Conservation (phyloP, 2,797 vertebrate species). For the Sebastolobus altivelis region DNA sequence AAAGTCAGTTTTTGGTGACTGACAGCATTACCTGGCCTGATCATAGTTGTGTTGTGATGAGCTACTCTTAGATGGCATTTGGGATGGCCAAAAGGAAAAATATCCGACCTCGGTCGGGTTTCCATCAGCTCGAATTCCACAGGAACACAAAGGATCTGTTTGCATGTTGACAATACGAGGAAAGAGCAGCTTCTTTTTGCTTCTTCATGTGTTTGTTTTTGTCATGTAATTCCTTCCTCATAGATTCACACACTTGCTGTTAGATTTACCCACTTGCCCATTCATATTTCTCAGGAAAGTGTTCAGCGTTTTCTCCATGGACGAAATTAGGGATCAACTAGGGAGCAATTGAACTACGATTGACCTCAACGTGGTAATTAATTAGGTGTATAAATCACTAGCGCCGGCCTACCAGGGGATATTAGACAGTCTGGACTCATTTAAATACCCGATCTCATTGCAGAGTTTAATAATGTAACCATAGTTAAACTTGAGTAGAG, state of each 20-base stretch:
- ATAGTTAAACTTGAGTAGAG: constrained; percentile 18
- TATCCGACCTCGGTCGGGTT: background rate
- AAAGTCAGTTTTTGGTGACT: background rate
- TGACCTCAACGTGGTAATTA: constrained; percentile 54
- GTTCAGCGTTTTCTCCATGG: constrained; percentile 25
- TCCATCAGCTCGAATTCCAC: background rate
- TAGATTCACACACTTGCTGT: background rate
- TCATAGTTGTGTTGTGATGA: background rate
- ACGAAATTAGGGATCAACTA: constrained; percentile 12
- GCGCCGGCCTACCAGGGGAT: constrained; percentile 7
- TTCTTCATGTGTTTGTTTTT: background rate
- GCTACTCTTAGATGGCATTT: background rate
- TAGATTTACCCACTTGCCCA: background rate
- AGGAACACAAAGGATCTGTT: background rate
- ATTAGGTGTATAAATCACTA: constrained; percentile 52
- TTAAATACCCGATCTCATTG: constrained; percentile 39
- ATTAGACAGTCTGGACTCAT: constrained; percentile 26
- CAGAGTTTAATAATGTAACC: constrained; percentile 32
- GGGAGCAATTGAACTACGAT: constrained; percentile 42
- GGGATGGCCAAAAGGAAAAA: background rate
- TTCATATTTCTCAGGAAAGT: constrained; percentile 4
- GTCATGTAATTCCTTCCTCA: background rate
- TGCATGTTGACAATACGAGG: background rate
- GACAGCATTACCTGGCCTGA: background rate
- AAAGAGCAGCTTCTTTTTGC: background rate